Evolutionary conservation across 2,797 vertebrate genomes (phyloP), one percentile per base, ranked within the genome.

Genomic region (Karalla daura): DNA sequence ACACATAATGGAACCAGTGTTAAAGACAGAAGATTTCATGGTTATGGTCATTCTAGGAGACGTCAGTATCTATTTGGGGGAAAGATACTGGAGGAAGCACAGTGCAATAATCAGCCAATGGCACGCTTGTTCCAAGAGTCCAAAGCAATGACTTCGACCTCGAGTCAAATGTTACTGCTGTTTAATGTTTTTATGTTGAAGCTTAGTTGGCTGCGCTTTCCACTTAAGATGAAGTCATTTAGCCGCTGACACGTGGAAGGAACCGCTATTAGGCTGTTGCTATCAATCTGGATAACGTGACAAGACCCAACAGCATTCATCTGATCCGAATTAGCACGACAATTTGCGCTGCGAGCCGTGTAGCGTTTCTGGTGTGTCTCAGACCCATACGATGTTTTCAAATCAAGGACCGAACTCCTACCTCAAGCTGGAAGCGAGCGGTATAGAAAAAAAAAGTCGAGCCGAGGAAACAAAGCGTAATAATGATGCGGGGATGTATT

Each of bases 401-500:
- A 30, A 73, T 40, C 4, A 36, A 11, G 14, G 47, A 43, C 20
- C 18, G 14, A 64, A 10, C 14, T 46, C 24, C 17, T 21, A 25
- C 8, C 23, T 23, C n/a, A n/a, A n/a, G n/a, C n/a, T n/a, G n/a
- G n/a, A n/a, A n/a, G 25, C 9, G 61, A 54, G 35, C 49, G 78
- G 24, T 13, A 44, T 23, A 59, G 28, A 43, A 55, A 63, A n/a
- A n/a, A n/a, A 55, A 73, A 61, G 39, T 63, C 10, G 17, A 70
- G 69, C 63, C 54, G 75, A 68, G 53, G 56, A 81, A 80, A 81
- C 60, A 84, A 74, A 78, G 78, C n/a, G 15, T 68, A 54, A 69
- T 89, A 89, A 89, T 82, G 86, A 88, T 64, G 64, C 37, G 80
- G 70, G 68, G 62, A 75, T 63, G 21, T 63, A 68, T 74, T 75